Evolutionary conservation across 2,113 vertebrate genomes (phyloP), one percentile per base, ranked within the genome.

Genomic region (Plecturocebus donacophilus): DNA sequence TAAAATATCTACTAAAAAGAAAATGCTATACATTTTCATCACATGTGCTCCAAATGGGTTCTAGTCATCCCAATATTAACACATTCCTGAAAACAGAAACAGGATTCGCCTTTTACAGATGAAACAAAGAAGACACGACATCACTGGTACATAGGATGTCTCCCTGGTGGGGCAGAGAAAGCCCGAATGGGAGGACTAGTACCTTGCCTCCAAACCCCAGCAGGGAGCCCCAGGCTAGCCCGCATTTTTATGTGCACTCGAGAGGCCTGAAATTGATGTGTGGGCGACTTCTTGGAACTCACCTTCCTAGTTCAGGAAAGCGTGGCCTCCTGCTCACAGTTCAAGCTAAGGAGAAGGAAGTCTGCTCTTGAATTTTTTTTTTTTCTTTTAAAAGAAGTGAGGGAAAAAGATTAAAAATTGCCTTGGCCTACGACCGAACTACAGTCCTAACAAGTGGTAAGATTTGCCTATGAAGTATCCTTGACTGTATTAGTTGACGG

Each of bases 381-480:
- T 1, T 49, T 91, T 86, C 82, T 16, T 64, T 27, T 61, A 12
- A 27, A 42, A 75, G 54, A 68, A 92, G 49, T 30, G 3, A 49
- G 20, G 38, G 2, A 13, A 70, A 64, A 88, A 21, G 27, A 49
- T 94, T 79, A 97, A 66, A 66, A 30, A 27, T 75, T 64, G 87
- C 94, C 42, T 82, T 97, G 84, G 79, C 42, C 27, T 30, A 2
- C 87, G 83, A 80, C 56, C 80, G 95, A 95, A 82, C 35, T 71
- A 35, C 21, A 45, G 47, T 91, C 49, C 79, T 70, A 61, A 76
- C 52, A 35, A 77, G 70, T 82, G 52, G 38, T 86, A 71, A 95
- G 83, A 81, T 89, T 30, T 96, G 87, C 56, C 89, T 86, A 42
- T 11, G 58, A 66, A 94, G 87, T 92, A 79, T 79, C 93, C 80